A percentile compares a stretch with the other conserved stretches of the same genome.
phyloP scores from a whole-genome alignment of 2,113 vertebrate species.

The Coregonus clupeaformis region DNA sequence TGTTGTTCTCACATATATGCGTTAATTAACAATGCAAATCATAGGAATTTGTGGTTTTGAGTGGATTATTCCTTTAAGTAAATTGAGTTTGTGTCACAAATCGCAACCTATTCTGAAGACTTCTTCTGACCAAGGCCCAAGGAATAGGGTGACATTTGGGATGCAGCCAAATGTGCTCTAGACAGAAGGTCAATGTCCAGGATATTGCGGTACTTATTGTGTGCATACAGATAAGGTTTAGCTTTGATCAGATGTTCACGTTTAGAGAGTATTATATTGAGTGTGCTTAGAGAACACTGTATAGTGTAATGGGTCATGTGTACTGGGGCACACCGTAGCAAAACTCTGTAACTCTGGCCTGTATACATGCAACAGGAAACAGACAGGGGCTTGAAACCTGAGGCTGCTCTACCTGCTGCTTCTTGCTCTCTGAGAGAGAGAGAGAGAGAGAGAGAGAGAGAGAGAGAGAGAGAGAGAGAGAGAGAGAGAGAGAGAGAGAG shows the following conservation, averaged over 20 bases:
- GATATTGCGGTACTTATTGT: not conserved
- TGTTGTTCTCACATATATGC: too few relatives aligned
- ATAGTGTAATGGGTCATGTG: conserved; percentile 9
- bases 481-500: not conserved
- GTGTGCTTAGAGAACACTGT: conserved; percentile 19
- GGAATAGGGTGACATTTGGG: too few relatives aligned
- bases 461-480: conserved; percentile 2
- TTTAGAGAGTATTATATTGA: not conserved
- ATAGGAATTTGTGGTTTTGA: too few relatives aligned
- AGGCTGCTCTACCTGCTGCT: conserved; percentile 46
- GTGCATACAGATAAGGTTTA: not conserved
- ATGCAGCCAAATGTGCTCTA: too few relatives aligned
- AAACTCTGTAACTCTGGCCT: too few relatives aligned
- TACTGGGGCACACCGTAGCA: conserved; percentile 8
- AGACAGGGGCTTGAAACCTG: conserved; percentile 25
- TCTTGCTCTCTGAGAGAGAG: conserved; percentile 37
- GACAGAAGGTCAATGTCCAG: not conserved
- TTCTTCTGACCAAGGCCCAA: too few relatives aligned
- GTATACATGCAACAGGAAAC: conserved; percentile 32
- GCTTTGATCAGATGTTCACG: not conserved
- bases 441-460: not conserved
- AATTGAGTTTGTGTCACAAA: too few relatives aligned
- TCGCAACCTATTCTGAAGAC: too few relatives aligned
- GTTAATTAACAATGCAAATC: too few relatives aligned
- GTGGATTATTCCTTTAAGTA: too few relatives aligned